These are phyloP conservation scores for Campoplex nolae DNA, from an alignment of 2,888 invertebrate species.

Conservation along the genomic window DNA sequence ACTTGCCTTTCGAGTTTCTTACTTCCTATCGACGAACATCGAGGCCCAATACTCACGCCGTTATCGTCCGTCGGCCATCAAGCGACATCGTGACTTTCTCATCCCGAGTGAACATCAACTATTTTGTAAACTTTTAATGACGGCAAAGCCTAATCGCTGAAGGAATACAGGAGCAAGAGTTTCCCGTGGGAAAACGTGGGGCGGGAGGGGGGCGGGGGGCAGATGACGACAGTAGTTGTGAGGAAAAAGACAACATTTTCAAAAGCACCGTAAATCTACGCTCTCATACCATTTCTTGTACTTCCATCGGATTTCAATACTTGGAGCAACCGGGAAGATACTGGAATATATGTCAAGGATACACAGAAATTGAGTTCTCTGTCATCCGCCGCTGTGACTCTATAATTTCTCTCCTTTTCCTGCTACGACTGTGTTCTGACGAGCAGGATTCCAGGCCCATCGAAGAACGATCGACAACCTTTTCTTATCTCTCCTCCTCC, in stretches of 20 bases:
- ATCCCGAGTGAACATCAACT: conserved; percentile 75
- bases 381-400: conserved; percentile 19
- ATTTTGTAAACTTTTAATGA: conserved; percentile 85
- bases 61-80: conserved; percentile 66
- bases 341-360: conserved; percentile 26
- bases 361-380: conserved; percentile 33
- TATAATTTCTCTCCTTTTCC: conserved; percentile 43
- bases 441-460: conserved; percentile 40
- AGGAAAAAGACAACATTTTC: conserved; percentile 35
- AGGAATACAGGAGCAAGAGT: conserved; percentile 76
- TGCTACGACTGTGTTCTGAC: conserved; percentile 53
- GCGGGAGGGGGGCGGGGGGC: not conserved
- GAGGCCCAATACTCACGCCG: conserved; percentile 34
- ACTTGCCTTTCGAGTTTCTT: conserved; percentile 80
- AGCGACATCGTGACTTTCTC: conserved; percentile 73
- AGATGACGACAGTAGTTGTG: not conserved
- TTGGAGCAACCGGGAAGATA: conserved; percentile 54
- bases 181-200: conserved; percentile 62
- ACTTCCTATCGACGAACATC: conserved; percentile 56
- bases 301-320: conserved; percentile 80
- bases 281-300: conserved; percentile 74
- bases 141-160: conserved; percentile 83
- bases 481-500: not conserved
- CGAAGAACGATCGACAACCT: conserved; percentile 23
- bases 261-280: conserved; percentile 69